phyloP scores from a whole-genome alignment of 2,113 vertebrate genomes.

The Seriola quinqueradiata region DNA sequence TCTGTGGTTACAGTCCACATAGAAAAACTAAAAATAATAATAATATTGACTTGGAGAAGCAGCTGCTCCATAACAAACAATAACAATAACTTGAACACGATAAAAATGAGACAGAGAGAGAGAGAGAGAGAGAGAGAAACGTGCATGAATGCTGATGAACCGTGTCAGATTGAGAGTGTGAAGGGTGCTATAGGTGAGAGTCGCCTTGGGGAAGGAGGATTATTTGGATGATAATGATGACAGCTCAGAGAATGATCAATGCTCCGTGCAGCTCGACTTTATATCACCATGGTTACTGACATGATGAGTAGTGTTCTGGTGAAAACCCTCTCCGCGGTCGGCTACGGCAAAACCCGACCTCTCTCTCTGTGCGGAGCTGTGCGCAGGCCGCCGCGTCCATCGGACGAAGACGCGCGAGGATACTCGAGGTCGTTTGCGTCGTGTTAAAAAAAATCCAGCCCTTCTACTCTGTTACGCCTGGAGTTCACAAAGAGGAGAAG shows the following conservation, averaged over 20 bases:
- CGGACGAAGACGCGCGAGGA: not conserved
- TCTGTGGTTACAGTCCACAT: not conserved
- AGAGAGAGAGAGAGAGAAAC: not conserved
- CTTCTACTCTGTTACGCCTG: not conserved
- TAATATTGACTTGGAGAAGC: not conserved
- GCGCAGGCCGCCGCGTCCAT: not conserved
- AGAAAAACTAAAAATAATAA: constrained; percentile 1
- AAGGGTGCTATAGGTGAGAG: constrained; percentile 49
- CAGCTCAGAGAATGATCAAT: constrained; percentile 64
- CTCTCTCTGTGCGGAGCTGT: not conserved
- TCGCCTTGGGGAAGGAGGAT: constrained; percentile 43
- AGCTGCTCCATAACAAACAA: constrained; percentile 23
- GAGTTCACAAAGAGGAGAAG: constrained; percentile 41
- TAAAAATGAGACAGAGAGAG: not conserved
- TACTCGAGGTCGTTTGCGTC: constrained; percentile 5
- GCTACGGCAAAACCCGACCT: constrained; percentile 12
- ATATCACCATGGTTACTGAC: constrained; percentile 70
- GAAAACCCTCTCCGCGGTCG: not conserved
- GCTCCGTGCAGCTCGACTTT: constrained; percentile 51
- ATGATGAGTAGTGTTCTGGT: constrained; percentile 41
- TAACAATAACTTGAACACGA: not conserved
- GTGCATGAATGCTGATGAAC: constrained; percentile 21
- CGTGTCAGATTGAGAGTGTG: constrained; percentile 38
- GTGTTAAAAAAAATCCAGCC: constrained; percentile 14
- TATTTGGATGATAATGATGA: constrained; percentile 65